Conservation (phyloP, 2,113 vertebrate genomes). For the Rhadina sibilatrix region DNA sequence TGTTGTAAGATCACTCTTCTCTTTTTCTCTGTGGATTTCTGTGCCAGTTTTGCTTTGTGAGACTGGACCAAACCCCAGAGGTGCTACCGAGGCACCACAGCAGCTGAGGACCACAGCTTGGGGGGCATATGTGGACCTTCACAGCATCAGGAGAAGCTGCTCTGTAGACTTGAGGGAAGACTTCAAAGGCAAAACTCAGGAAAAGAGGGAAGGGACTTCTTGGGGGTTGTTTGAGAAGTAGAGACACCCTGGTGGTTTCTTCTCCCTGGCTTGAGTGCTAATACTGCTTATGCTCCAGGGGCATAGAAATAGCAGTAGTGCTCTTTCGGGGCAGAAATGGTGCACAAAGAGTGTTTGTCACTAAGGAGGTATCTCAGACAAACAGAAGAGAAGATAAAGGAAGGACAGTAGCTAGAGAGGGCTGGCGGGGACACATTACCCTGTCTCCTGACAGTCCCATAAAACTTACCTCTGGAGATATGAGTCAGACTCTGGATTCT, state of each 20-base stretch:
- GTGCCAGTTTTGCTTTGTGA: not conserved
- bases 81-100: accelerated
- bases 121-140: not conserved
- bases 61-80: not conserved
- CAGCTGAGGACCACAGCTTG: not conserved
- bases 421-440: not conserved
- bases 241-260: not conserved
- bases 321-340: not conserved
- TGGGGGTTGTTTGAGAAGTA: not conserved
- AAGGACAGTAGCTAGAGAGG: not conserved
- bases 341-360: not conserved
- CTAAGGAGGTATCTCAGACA: not conserved
- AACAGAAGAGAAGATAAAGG: not conserved
- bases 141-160: not conserved
- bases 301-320: not conserved
- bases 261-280: accelerated
- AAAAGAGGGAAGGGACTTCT: not conserved
- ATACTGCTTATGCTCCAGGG: not conserved
- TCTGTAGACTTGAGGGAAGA: not conserved
- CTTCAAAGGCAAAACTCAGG: not conserved
- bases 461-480: not conserved
- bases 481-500: not conserved
- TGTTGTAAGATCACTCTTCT: not conserved
- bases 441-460: not conserved
- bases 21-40: not conserved